phyloP scores from a whole-genome alignment of 2,888 invertebrate genomes.

The Cheilosia vulpina region DNA sequence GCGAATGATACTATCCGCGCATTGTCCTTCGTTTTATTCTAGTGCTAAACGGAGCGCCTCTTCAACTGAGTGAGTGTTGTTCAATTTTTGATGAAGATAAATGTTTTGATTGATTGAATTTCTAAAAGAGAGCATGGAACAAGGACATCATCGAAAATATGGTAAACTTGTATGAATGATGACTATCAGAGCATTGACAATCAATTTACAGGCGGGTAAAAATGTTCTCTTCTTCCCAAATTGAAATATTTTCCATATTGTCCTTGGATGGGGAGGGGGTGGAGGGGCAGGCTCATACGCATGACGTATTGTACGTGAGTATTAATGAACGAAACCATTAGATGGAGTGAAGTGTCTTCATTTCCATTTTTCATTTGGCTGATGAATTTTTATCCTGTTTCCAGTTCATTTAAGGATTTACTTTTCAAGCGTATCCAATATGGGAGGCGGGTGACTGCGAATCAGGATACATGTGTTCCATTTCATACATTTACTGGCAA shows the following conservation, averaged over 20 bases:
- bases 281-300: not conserved
- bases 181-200: slow-evolving; percentile 34
- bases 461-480: not conserved
- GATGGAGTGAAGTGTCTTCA: slow-evolving; percentile 35
- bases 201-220: slow-evolving; percentile 28
- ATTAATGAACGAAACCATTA: slow-evolving; percentile 50
- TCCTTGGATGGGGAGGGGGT: not conserved
- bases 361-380: slow-evolving; percentile 56
- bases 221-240: slow-evolving; percentile 10
- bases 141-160: slow-evolving; percentile 31
- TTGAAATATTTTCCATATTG: slow-evolving; percentile 32
- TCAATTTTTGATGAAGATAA: slow-evolving; percentile 50
- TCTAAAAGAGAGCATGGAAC: slow-evolving; percentile 5
- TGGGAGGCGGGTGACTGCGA: too few species aligned
- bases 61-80: not conserved
- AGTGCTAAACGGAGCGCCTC: too few species aligned
- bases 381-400: slow-evolving; percentile 58
- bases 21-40: not conserved
- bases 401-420: slow-evolving; percentile 48
- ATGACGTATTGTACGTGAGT: slow-evolving; percentile 20
- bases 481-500: not conserved
- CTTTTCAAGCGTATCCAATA: not conserved
- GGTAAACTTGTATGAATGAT: slow-evolving; percentile 43
- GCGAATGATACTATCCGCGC: not conserved
- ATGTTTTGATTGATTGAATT: slow-evolving; percentile 49